A percentile compares a stretch with the other conserved stretches of the same genome.
Conservation (phyloP, 2,113 vertebrate species). For the Spizaetus ornatus region DNA sequence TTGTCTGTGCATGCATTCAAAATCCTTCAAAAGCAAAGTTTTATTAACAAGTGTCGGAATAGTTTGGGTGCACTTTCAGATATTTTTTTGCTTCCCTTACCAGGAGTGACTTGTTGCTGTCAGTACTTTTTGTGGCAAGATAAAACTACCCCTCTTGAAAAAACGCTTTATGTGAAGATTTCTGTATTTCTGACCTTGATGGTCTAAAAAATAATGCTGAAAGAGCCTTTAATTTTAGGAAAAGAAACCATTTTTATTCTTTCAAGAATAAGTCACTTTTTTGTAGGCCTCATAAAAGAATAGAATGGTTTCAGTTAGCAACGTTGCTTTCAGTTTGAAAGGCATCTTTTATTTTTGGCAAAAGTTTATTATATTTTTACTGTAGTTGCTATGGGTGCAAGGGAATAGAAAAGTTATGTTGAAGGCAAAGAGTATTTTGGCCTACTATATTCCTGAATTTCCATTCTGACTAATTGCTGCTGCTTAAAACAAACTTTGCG, state of each 20-base stretch:
- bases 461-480: neutral
- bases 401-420: neutral
- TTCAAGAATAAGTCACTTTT: neutral
- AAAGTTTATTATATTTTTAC: neutral
- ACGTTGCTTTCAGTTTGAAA: neutral
- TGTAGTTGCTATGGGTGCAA: neutral
- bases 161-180: neutral
- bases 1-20: fast-evolving
- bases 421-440: neutral
- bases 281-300: neutral
- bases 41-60: neutral
- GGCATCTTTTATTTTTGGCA: neutral
- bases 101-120: neutral
- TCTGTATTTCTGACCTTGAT: neutral
- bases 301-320: neutral
- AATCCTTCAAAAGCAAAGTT: neutral
- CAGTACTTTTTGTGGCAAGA: neutral
- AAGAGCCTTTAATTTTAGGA: neutral
- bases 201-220: neutral
- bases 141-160: neutral
- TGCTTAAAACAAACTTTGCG: neutral
- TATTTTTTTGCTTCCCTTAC: neutral
- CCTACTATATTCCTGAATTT: neutral
- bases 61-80: neutral
- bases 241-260: neutral